Base-by-base conservation (phyloP, 2,797 vertebrate species). In the Rhinatrema bivittatum region DNA sequence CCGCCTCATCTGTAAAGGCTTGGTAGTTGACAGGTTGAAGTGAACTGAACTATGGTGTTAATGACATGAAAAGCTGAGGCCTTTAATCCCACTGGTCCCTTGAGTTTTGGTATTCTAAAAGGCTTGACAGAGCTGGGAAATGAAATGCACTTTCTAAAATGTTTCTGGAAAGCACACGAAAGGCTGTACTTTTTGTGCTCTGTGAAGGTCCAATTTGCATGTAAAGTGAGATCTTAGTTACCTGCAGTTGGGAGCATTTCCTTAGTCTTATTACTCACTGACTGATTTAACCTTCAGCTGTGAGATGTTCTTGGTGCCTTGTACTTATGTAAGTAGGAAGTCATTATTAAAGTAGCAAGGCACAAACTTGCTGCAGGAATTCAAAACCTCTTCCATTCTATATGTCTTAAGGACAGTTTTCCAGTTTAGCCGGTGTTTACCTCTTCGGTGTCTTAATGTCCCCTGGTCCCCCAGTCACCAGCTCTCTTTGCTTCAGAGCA, bases 231-330 rank as follows among this genome's bases (percentile, higher is more conserved):
- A 50, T 31, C 46, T 42, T 51, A 16, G 20, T 51, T 47, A 36
- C 27, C 2, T 32, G 22, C 23, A 50, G 11, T 44, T 51, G 8
- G 59, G 14, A 39, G n/a, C 62, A 29, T 38, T 32, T 53, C 23
- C 12, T 45, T 43, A 23, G 29, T 51, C 20, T 39, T 34, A 35
- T 33, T 3, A 13, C 47, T 41, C 32, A 34, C 31, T 44, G 26
- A 65, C 56, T 39, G 45, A 53, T 48, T 52, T 48, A 55, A 50
- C 18, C 25, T 62, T 44, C 36, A 14, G 36, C 29, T 61, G 37
- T 20, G 29, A 42, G 5, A 1, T 13, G 12, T 40, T 55, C 28
- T 6, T 39, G 9, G 3, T 54, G 5, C 18, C 26, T 34, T 35
- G 2, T 34, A 9, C 20, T 28, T 48, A n/a, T 58, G 18, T 60